Percentiles rank a stretch among this genome's conserved stretches.
phyloP scores from a whole-genome alignment of 2,797 vertebrate species.

The Chrysolophus pictus region DNA sequence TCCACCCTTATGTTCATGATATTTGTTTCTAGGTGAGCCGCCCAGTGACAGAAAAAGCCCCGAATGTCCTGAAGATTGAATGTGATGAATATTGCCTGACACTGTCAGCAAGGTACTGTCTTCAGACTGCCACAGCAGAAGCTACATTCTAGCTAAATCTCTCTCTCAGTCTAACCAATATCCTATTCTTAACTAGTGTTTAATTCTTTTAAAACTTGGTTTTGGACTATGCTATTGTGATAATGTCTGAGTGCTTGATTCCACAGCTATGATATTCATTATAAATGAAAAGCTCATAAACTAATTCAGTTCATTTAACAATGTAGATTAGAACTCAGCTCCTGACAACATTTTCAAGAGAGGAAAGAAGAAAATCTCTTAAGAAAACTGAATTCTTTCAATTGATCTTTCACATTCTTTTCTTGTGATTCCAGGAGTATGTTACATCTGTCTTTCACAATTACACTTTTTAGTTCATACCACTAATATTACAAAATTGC shows the following conservation, averaged over 20 bases:
- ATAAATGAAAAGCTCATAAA: background rate
- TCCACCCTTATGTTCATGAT: background rate
- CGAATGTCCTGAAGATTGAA: constrained; percentile 90
- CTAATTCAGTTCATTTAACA: background rate
- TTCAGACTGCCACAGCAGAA: background rate
- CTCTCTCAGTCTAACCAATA: background rate
- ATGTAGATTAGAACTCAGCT: background rate
- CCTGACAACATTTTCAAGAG: background rate
- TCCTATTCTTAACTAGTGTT: background rate
- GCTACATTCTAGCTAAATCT: background rate
- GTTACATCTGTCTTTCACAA: background rate
- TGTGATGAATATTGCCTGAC: constrained; percentile 86
- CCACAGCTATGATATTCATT: background rate
- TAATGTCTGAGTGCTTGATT: background rate
- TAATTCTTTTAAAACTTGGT: constrained; percentile 1
- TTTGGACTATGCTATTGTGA: background rate
- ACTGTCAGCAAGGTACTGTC: constrained; percentile 89
- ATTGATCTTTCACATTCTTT: background rate
- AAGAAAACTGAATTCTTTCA: background rate
- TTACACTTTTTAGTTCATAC: constrained; percentile 3
- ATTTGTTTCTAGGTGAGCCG: constrained; percentile 87
- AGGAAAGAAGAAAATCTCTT: background rate
- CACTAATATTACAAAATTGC: background rate
- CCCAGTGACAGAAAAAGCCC: constrained; percentile 86
- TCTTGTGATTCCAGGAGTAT: background rate